Evolutionary conservation across 2,888 invertebrate genomes (phyloP), one percentile per base, ranked within the genome.

Genomic region (Idaea straminata): DNA sequence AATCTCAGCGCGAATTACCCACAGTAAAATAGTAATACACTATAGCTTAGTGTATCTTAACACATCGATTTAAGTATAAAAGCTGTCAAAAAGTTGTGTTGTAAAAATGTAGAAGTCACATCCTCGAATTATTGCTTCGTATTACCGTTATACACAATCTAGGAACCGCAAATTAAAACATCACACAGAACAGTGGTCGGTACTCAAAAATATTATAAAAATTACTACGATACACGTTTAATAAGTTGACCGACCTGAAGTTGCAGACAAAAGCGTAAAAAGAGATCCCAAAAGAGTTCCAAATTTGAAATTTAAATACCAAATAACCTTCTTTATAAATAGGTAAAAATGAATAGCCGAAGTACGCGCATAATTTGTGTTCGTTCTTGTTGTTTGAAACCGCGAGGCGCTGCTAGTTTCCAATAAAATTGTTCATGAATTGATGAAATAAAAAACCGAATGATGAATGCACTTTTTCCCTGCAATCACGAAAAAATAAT

Each of bases 121-220:
- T 91, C 91, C 91, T 85, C 84, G 73, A 75, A 83, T 91, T 92
- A 92, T 92, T 92, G 91, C 92, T 92, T 85, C 83, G 75, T 74
- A 81, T 83, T 75, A 66, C 69, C 75, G 78, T 75, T 80, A 76
- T 82, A 78, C 47, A 47, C 47, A 47, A 47, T 77, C 74, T 84
- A 86, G 87, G 87, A 87, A 88, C 83, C 78, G 83, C 85, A 83
- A 81, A 73, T 66, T 70, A 78, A 77, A 73, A 15, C 25, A 16
- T 66, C 63, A 66, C 67, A 66, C 66, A 64, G 61, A 62, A 62
- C 15, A 59, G 57, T 47, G 15, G 38, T 59, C 16, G 7, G 4
- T 15, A 25, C 35, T n/a, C n/a, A 61, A 38, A 34, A 59, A 57
- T 5, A 61, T 15, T 35, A 47, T 62, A 62, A 60, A 62, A 36